These are phyloP conservation scores for Oryzias javanicus DNA, from an alignment of 2,113 vertebrate species.

Conservation along the genomic window DNA sequence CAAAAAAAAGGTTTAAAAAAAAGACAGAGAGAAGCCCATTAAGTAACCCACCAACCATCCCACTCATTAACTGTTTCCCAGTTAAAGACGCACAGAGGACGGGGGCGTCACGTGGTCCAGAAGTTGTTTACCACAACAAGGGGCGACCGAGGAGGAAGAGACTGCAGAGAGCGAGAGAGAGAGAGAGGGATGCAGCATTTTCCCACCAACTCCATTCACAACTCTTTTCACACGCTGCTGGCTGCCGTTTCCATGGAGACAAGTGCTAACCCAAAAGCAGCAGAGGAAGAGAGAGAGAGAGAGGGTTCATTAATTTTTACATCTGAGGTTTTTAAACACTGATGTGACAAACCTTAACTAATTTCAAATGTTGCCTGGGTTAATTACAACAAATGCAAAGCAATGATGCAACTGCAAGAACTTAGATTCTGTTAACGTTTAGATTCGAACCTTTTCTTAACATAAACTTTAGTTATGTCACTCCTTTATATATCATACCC, in stretches of 20 bases:
- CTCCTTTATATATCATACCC: too few relatives aligned
- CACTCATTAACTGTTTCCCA: constrained; percentile 46
- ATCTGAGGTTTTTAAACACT: background rate
- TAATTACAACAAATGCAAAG: too few relatives aligned
- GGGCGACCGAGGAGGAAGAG: constrained; percentile 30
- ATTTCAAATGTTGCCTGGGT: too few relatives aligned
- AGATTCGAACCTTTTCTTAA: too few relatives aligned
- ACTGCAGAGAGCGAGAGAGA: constrained; percentile 27
- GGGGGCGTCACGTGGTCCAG: constrained; percentile 36
- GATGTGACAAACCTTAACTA: background rate
- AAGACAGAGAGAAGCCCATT: constrained; percentile 49
- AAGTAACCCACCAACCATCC: constrained; percentile 61
- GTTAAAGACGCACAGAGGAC: constrained; percentile 26
- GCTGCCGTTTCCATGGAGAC: constrained; percentile 88
- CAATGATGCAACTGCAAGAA: too few relatives aligned
- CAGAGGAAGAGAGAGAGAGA: constrained; percentile 19
- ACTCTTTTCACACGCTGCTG: constrained; percentile 88
- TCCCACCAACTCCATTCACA: constrained; percentile 84
- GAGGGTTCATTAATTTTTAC: background rate
- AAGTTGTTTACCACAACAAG: constrained; percentile 64
- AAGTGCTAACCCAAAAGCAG: constrained; percentile 35
- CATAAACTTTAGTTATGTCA: too few relatives aligned
- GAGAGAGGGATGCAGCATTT: constrained; percentile 34
- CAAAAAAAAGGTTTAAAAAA: background rate
- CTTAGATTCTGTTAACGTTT: too few relatives aligned